Base-by-base conservation (phyloP, 1,140 invertebrate species). In the Akabosia matsudoensis region DNA sequence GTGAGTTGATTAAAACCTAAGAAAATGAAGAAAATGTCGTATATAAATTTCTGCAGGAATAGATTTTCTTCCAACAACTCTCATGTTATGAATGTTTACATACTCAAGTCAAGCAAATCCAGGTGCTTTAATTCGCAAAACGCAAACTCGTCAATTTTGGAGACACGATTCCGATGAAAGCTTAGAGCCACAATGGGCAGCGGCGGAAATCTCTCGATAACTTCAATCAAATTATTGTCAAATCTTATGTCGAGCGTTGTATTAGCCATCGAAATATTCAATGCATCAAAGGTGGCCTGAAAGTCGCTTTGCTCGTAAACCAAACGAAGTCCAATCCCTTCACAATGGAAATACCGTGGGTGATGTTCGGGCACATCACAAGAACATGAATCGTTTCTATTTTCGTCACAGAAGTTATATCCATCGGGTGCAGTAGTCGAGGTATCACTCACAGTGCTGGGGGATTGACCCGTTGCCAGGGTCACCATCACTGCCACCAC, bases 21-120 rank as follows among this genome's bases (percentile, higher is more conserved):
- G n/a, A n/a, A n/a, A n/a, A n/a, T n/a, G n/a, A n/a, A n/a, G n/a
- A n/a, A n/a, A n/a, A n/a, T n/a, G n/a, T n/a, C n/a, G n/a, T n/a
- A n/a, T n/a, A n/a, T n/a, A n/a, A n/a, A n/a, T n/a, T n/a, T n/a
- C n/a, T n/a, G n/a, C n/a, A n/a, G n/a, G n/a, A n/a, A n/a, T n/a
- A n/a, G n/a, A n/a, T n/a, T n/a, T n/a, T n/a, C n/a, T n/a, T n/a
- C n/a, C n/a, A n/a, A n/a, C n/a, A n/a, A n/a, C n/a, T n/a, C n/a
- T n/a, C n/a, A n/a, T n/a, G n/a, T n/a, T n/a, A n/a, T n/a, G n/a
- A n/a, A n/a, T n/a, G n/a, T n/a, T n/a, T n/a, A n/a, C n/a, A n/a
- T n/a, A 56, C 75, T 77, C 70, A 80, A 76, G 52, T 80, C 77
- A n/a, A 80, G 54, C 14, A 64, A 73, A 3, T 70, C 56, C 70